Evolutionary conservation across 2,888 invertebrate genomes (phyloP), one percentile per base, ranked within the genome.

Genomic region (Sesamia inferens): DNA sequence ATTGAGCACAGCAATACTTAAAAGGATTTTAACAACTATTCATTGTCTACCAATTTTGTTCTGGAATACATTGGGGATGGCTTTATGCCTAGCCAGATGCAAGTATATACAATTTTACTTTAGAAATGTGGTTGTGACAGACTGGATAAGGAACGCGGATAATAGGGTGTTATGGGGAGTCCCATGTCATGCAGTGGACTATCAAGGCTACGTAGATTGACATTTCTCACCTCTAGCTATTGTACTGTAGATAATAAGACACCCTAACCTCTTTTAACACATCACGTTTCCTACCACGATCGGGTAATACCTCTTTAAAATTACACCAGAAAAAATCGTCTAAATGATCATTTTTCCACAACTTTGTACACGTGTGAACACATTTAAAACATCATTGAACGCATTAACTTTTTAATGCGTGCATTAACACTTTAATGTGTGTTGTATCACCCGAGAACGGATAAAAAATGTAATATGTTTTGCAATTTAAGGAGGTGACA

Each of bases 341-440:
- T 19, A 31, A n/a, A 47, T 5, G 13, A 39, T 16, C 0, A 2
- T 24, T 58, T 68, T 48, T 68, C 22, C 19, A 48, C 14, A 6
- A 42, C 14, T 68, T 44, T 31, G 3, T 8, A 8, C 14, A 44
- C 16, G 19, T 44, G 42, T 58, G 19, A 63, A 57, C 51, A 62
- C 57, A 68, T 75, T 62, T 55, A 19, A 51, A 22, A 42, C 57
- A 47, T 63, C 16, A 63, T 68, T 65, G 57, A 61, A 68, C 44
- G 55, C 72, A 72, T 78, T 63, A 67, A 72, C 63, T 78, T 72
- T 77, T 75, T 64, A 79, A 71, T 79, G 75, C 70, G 59, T 59
- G 7, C 67, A 65, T 79, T 68, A 71, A 58, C 65, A 68, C 67
- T 61, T 48, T n/a, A 70, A 70, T 70, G 57, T 57, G n/a, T 13